A percentile compares a stretch with the other conserved stretches of the same genome.
phyloP scores from a whole-genome alignment of 1,140 invertebrate species.

The Cryptotermes secundus region DNA sequence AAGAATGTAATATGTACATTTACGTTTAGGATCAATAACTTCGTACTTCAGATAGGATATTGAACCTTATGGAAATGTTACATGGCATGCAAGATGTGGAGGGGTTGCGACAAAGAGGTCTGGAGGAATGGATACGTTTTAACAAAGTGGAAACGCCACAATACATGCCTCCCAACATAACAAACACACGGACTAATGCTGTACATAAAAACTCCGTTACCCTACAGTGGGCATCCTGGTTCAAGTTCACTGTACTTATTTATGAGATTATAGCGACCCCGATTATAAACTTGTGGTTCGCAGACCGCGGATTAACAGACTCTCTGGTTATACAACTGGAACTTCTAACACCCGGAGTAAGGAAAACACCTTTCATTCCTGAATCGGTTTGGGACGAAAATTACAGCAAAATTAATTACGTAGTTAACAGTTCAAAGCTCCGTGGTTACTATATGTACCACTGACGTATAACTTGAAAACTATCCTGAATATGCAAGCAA shows the following conservation, averaged over 20 bases:
- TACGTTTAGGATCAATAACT: not conserved
- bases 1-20: not conserved
- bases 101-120: not conserved
- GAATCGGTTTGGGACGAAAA: too few relatives aligned
- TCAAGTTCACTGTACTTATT: not conserved
- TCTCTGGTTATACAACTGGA: too few relatives aligned
- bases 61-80: not conserved
- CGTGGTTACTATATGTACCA: too few relatives aligned
- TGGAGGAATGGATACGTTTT: not conserved
- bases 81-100: not conserved
- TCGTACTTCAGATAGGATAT: not conserved
- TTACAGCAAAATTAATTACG: too few relatives aligned
- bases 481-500: too few relatives aligned
- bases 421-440: too few relatives aligned
- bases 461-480: too few relatives aligned
- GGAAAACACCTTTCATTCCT: too few relatives aligned
- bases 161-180: not conserved
- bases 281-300: not conserved
- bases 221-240: not conserved
- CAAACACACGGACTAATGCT: conserved; percentile 15
- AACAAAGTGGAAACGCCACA: conserved; percentile 11
- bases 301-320: not conserved
- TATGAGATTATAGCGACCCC: not conserved
- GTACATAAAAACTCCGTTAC: conserved; percentile 13
- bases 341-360: too few relatives aligned